A percentile compares a stretch with the other conserved stretches of the same genome.
These are phyloP conservation scores for Spodoptera picta DNA, from an alignment of 2,888 invertebrate genomes.

Conservation along the genomic window DNA sequence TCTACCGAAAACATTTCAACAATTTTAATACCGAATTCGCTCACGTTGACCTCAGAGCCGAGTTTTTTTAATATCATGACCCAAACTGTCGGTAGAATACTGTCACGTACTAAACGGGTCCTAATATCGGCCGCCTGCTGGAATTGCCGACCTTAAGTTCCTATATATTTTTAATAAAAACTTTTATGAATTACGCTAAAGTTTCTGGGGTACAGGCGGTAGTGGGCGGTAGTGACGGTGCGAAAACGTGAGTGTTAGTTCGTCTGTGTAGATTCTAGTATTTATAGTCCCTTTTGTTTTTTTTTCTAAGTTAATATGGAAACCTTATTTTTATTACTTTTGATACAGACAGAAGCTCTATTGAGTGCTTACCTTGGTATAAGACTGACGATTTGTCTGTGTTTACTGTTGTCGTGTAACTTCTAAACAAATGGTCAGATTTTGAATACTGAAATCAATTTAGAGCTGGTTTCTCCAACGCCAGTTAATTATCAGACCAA, in stretches of 20 bases:
- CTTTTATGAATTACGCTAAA: constrained; percentile 60
- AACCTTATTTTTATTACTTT: no score
- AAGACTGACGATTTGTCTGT: no score
- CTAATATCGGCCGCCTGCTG: constrained; percentile 47
- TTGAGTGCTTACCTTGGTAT: no score
- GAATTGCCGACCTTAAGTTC: constrained; percentile 51
- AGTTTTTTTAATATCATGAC: constrained; percentile 70
- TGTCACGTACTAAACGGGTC: constrained; percentile 69
- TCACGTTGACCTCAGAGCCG: constrained; percentile 20
- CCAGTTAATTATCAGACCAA: no score
- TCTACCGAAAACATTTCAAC: constrained; percentile 14
- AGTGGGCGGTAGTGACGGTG: constrained; percentile 16
- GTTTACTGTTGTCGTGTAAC: no score
- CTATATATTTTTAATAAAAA: constrained; percentile 74
- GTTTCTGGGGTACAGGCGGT: constrained; percentile 15
- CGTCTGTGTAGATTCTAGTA: not conserved
- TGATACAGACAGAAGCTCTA: no score
- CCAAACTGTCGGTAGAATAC: constrained; percentile 63
- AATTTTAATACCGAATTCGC: constrained; percentile 40
- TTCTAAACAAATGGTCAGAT: no score
- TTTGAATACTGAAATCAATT: no score
- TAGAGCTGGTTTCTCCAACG: no score
- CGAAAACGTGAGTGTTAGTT: constrained; percentile 14
- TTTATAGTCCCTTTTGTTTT: not conserved
- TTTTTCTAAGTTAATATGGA: constrained; percentile 17